Base-by-base conservation (phyloP, 2,113 vertebrate species). In the Chauna torquata region DNA sequence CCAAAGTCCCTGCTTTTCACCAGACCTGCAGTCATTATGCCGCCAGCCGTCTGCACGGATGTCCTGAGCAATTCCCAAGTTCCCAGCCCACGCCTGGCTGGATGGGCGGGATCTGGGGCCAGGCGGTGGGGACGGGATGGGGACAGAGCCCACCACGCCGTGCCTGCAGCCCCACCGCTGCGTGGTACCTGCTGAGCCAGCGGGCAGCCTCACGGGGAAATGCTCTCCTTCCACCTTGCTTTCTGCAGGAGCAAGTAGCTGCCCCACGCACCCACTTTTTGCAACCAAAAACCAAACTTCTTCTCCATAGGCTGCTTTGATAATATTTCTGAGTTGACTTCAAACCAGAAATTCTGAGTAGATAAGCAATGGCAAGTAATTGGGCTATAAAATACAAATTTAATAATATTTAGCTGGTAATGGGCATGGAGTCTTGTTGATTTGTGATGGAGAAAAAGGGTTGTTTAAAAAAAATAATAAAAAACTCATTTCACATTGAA, bases 171-270 rank as follows among this genome's bases (percentile, higher is more conserved):
- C 27, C 62, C 62, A 30, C 24, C 18, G 17, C 50, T 52, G 50
- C 24, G 12, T 7, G 50, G 50, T 40, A 8, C 16, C 7, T 8
- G 10, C 5, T 64, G 36, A 27, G 24, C 36, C 61, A 8, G 10
- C 27, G 50, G 50, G 8, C 3, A 5, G 6, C 11, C 12, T 11
- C 0, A 0, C 5, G 8, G 42, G n/a, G 9, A 45, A 42, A 3
- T 2, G 3, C 4, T 44, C 23, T 22, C 24, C 69, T 47, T 9
- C 74, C 18, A 3, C 32, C 47, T 40, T 2, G 17, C 36, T 4
- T 38, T 36, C 69, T 12, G 1, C 0, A 7, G 49, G 34, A 65
- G 13, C 55, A 5, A 25, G 2, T 4, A 20, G 34, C 69, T 49
- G 50, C 70, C 12, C 20, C 61, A 50, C 5, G 28, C 65, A 42